Evolutionary conservation across 2,113 vertebrate genomes (phyloP).

Genomic region (Hystrix brachyura): DNA sequence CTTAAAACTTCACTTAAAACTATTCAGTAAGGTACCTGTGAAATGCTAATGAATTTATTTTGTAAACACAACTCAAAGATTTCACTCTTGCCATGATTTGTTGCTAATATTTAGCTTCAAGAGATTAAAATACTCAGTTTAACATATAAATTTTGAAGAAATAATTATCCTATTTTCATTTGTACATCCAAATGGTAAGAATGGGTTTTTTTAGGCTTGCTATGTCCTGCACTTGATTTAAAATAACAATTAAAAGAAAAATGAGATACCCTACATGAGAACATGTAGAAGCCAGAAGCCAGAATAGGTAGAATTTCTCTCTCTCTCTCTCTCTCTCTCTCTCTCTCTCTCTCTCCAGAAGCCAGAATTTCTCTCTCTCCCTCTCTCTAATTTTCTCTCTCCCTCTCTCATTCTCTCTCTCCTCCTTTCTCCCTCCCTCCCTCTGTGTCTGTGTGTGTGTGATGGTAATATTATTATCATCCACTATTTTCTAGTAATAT

Average conservation of each 20-base stretch:
- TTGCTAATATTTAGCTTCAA: not conserved
- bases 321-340: not conserved
- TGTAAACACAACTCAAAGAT: not conserved
- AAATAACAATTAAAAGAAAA: not conserved
- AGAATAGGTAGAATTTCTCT: not conserved
- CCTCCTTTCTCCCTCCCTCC: too few relatives aligned
- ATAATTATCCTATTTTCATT: not conserved
- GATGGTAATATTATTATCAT: not conserved
- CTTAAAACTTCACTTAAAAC: not conserved
- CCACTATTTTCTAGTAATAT: too few relatives aligned
- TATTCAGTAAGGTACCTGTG: not conserved
- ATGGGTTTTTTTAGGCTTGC: not conserved
- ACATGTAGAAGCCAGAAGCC: not conserved
- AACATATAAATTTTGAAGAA: not conserved
- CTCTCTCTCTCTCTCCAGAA: too few relatives aligned
- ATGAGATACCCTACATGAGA: not conserved
- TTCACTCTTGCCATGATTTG: not conserved
- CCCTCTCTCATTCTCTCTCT: too few relatives aligned
- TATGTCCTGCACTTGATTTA: not conserved
- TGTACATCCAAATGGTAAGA: not conserved
- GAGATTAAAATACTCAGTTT: not conserved
- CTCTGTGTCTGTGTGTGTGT: too few relatives aligned
- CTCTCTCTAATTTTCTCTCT: not conserved
- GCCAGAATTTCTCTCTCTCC: too few relatives aligned
- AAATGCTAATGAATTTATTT: slow-evolving; percentile 19